These are phyloP conservation scores for Ceuthmochares aereus DNA, from an alignment of 2,113 vertebrate species.

Conservation along the genomic window DNA sequence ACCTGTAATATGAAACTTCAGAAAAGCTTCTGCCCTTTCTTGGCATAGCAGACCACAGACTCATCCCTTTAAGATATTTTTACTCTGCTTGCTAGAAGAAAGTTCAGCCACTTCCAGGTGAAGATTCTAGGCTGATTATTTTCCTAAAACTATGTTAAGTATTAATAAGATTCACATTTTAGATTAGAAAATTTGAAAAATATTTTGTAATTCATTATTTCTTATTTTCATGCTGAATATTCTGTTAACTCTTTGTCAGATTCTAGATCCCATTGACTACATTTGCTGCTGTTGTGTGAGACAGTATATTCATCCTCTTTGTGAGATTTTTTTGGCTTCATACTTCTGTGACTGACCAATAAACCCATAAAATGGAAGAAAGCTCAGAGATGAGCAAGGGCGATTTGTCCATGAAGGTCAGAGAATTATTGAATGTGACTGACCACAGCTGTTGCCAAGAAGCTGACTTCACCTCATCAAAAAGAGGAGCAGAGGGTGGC, in stretches of 20 bases:
- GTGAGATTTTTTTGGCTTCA: background rate
- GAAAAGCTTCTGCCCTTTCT: background rate
- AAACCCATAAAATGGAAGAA: background rate
- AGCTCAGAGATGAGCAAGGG: background rate
- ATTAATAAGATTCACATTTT: background rate
- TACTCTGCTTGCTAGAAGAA: background rate
- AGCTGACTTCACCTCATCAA: background rate
- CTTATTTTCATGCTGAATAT: background rate
- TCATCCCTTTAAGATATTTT: background rate
- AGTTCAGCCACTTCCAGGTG: background rate
- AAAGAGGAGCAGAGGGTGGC: background rate
- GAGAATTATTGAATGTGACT: background rate
- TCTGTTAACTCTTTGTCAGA: background rate
- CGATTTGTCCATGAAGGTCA: rapidly evolving
- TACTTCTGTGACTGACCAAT: background rate
- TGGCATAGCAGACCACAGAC: background rate
- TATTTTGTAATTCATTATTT: background rate
- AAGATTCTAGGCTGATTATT: background rate
- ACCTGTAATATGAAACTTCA: background rate
- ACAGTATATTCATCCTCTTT: background rate
- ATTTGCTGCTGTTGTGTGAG: background rate
- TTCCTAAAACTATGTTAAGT: background rate
- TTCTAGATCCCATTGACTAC: background rate
- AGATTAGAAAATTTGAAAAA: background rate
- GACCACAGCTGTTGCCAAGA: background rate